Evolutionary conservation across 1,140 invertebrate genomes (phyloP).

Genomic region (Tetranychus cinnabarinus): DNA sequence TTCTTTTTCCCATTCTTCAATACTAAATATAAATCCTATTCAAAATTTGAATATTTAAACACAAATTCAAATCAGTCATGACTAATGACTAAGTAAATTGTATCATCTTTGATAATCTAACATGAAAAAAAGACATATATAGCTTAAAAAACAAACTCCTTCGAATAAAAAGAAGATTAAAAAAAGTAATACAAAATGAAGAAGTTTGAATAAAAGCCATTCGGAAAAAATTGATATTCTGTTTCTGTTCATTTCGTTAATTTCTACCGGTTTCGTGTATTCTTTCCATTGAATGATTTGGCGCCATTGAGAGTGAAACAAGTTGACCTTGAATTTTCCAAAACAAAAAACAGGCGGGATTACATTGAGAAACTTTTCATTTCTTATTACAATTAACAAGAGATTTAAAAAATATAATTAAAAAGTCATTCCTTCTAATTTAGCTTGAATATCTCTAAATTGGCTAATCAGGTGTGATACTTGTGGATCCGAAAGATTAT

Average conservation of each 20-base stretch:
- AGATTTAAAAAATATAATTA: neutral
- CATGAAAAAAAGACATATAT: neutral
- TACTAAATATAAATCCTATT: too few relatives aligned
- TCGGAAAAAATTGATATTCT: neutral
- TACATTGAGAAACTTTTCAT: too few relatives aligned
- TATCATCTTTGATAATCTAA: neutral
- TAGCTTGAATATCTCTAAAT: constrained; percentile 18
- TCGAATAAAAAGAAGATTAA: too few relatives aligned
- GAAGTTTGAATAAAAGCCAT: neutral
- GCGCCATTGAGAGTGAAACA: neutral
- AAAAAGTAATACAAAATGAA: neutral
- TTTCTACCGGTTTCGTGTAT: too few relatives aligned
- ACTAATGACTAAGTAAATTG: too few relatives aligned
- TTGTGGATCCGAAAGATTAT: constrained; percentile 15
- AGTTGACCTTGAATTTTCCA: too few relatives aligned
- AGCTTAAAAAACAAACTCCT: neutral
- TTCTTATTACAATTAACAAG: too few relatives aligned
- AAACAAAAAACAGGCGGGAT: too few relatives aligned
- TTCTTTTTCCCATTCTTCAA: too few relatives aligned
- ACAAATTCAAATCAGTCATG: too few relatives aligned
- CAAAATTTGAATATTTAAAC: too few relatives aligned
- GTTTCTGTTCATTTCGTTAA: neutral
- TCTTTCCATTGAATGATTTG: neutral
- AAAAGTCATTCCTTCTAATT: constrained; percentile 15
- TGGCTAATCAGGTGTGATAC: constrained; percentile 14